A percentile compares a stretch with the other conserved stretches of the same genome.
Evolutionary conservation across 2,113 vertebrate genomes (phyloP).

Genomic region (Lampris incognitus): DNA sequence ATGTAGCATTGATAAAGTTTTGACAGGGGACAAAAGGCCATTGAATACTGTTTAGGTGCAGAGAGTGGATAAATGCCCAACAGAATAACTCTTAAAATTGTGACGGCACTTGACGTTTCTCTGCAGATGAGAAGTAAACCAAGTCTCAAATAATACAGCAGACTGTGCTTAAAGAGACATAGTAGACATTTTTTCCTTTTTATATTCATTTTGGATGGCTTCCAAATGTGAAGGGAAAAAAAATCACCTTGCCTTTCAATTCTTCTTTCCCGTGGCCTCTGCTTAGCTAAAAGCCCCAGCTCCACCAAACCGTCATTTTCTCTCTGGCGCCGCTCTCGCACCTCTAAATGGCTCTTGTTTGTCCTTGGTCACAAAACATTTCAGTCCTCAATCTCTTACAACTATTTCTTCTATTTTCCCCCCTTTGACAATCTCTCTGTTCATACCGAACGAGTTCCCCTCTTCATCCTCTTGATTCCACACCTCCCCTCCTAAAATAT

Average conservation of each 20-base stretch:
- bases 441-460: conserved; percentile 55
- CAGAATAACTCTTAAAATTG: conserved; percentile 17
- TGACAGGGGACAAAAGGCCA: conserved; percentile 10
- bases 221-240: conserved; percentile 70
- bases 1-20: conserved; percentile 4
- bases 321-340: conserved; percentile 56
- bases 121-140: conserved; percentile 9
- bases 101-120: conserved; percentile 10
- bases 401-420: conserved; percentile 55
- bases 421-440: conserved; percentile 56
- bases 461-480: conserved; percentile 64
- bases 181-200: conserved; percentile 11
- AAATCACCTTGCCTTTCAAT: conserved; percentile 54
- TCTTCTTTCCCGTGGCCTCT: conserved; percentile 49
- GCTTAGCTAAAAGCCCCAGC: conserved; percentile 58
- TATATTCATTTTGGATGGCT: conserved; percentile 47
- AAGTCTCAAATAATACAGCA: conserved; percentile 17
- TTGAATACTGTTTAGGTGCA: conserved; percentile 11
- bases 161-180: conserved; percentile 50
- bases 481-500: conserved; percentile 68
- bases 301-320: conserved; percentile 54
- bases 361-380: conserved; percentile 64
- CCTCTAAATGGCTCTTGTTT: conserved; percentile 54
- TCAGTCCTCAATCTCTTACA: conserved; percentile 58
- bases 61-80: conserved; percentile 8